A percentile compares a stretch with the other conserved stretches of the same genome.
Evolutionary conservation across 2,888 invertebrate genomes (phyloP).

Genomic region (Leptogaster cylindrica): DNA sequence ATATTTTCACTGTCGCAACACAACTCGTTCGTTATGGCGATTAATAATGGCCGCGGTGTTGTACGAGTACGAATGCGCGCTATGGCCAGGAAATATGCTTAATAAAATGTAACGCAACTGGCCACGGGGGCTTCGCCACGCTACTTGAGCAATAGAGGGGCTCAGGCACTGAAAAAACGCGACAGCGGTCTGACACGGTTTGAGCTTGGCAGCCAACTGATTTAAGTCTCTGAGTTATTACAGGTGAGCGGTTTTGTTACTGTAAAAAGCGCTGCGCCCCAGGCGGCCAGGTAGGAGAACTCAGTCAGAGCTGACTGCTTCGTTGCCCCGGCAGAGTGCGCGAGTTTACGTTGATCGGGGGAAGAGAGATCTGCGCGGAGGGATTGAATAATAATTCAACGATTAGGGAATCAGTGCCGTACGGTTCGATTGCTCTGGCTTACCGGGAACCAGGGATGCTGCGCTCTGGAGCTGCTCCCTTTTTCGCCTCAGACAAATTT

Average conservation of each 20-base stretch:
- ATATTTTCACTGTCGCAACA: constrained; percentile 33
- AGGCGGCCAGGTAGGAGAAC: constrained; percentile 17
- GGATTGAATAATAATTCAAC: constrained; percentile 17
- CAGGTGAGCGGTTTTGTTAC: constrained; percentile 34
- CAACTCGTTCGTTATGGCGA: neutral
- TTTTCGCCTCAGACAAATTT: neutral
- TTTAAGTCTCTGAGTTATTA: constrained; percentile 38
- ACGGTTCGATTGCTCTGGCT: too few relatives aligned
- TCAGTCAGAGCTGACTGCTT: neutral
- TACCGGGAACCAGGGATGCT: too few relatives aligned
- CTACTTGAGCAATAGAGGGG: neutral
- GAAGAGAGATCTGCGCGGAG: neutral
- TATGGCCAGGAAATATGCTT: neutral
- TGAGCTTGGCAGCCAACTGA: constrained; percentile 44
- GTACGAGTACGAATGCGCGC: neutral
- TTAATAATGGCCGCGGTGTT: neutral
- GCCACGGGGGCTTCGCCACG: neutral
- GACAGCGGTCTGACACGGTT: constrained; percentile 40
- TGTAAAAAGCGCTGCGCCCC: constrained; percentile 6
- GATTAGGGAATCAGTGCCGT: neutral
- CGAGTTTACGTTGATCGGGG: neutral
- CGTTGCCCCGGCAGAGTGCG: neutral
- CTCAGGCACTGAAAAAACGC: neutral
- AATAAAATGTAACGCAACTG: neutral
- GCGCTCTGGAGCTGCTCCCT: too few relatives aligned